phyloP scores from a whole-genome alignment of 1,140 invertebrate species.

The Drosophila sp. region DNA sequence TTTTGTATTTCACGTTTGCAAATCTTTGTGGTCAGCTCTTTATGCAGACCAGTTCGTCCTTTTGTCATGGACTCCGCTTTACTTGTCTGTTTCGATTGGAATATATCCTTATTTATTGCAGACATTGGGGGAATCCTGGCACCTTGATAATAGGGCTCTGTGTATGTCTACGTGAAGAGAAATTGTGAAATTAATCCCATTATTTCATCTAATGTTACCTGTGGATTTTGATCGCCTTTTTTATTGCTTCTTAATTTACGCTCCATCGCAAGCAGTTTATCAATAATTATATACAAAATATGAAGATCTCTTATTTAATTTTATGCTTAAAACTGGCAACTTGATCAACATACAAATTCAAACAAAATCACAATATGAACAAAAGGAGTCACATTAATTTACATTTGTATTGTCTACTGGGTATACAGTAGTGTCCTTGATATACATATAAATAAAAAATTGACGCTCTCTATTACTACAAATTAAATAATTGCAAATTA shows the following conservation, averaged over 20 bases:
- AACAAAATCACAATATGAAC: too few species aligned
- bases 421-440: too few species aligned
- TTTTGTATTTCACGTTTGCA: background rate
- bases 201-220: too few species aligned
- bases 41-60: background rate
- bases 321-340: background rate
- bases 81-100: background rate
- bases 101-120: background rate
- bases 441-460: too few species aligned
- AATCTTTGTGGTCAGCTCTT: background rate
- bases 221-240: background rate
- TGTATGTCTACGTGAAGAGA: background rate
- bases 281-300: too few species aligned
- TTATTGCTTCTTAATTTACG: background rate
- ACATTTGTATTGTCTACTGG: too few species aligned
- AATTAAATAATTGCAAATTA: too few species aligned
- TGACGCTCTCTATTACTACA: too few species aligned
- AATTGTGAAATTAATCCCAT: too few species aligned
- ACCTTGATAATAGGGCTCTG: background rate
- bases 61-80: background rate
- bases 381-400: too few species aligned
- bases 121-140: background rate
- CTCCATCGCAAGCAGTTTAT: too few species aligned
- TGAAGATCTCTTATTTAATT: background rate
- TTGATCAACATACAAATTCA: background rate